phyloP scores from a whole-genome alignment of 2,113 vertebrate genomes.

The Apodemus speciosus region DNA sequence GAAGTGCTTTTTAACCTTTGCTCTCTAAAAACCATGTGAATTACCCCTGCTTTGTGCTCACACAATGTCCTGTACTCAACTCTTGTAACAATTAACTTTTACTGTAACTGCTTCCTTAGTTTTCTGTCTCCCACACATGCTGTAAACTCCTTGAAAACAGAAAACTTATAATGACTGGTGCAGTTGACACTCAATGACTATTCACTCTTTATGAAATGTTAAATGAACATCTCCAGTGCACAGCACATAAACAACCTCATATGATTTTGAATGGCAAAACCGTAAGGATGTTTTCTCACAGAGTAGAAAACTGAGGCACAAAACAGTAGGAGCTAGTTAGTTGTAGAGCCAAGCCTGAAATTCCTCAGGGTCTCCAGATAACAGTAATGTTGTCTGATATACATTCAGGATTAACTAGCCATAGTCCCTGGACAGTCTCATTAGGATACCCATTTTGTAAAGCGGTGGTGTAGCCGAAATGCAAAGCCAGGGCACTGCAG shows the following conservation, averaged over 20 bases:
- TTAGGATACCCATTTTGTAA: background rate
- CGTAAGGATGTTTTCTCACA: constrained; percentile 2
- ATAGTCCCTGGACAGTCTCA: background rate
- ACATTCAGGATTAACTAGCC: background rate
- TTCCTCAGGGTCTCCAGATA: background rate
- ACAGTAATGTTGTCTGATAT: background rate
- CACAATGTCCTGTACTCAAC: background rate
- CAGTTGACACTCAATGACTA: background rate
- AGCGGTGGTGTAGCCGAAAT: background rate
- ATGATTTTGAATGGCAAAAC: background rate
- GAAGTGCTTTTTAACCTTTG: background rate
- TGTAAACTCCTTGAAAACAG: constrained; percentile 2
- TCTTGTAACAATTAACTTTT: constrained; percentile 1
- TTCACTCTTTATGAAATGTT: background rate
- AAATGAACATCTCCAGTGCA: background rate
- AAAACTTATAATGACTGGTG: background rate
- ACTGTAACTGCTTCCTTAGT: background rate
- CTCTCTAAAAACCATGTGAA: background rate
- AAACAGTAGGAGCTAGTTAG: background rate
- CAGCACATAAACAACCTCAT: background rate
- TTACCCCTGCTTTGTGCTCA: background rate
- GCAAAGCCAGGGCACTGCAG: background rate
- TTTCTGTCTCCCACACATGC: constrained; percentile 8
- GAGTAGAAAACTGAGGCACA: constrained; percentile 10
- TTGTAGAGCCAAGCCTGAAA: background rate